Base-by-base conservation (phyloP, 2,888 invertebrate species). In the Melitaea athalia region DNA sequence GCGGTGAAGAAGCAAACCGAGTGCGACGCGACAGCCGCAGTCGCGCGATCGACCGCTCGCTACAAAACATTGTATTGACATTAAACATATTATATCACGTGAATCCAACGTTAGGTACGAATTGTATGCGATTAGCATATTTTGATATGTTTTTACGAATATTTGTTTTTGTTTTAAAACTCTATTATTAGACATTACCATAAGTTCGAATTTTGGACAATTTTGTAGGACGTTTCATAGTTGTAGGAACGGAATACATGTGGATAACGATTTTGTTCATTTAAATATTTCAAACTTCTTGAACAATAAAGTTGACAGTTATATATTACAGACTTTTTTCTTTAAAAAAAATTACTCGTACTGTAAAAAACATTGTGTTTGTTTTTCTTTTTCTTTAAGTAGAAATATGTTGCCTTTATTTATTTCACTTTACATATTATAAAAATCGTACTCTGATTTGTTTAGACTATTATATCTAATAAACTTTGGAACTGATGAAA, bases 211-310 rank as follows among this genome's bases (percentile, higher is more conserved):
- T 71, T 74, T 73, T 74, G 74, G 74, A 74, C 73, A 67, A 68
- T 73, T 66, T 72, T 69, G 74, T 74, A 73, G 72, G 73, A 74
- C 74, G 74, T 74, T 66, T 73, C 71, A 67, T 74, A 74, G 74
- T 70, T 65, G 68, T 73, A 73, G 74, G 73, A 72, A 71, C 73
- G 73, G 70, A 67, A 73, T 67, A 71, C 72, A 63, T 67, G 64
- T 63, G 68, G 62, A 71, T 67, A 72, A 59, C 71, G 68, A 64
- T 62, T 68, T 24, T 24, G n/a, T 74, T 71, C 72, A 67, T 74
- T 73, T 57, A 8, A 57, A n/a, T 57, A 63, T 72, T n/a, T 72
- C 67, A 64, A 65, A 70, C 67, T 70, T 65, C 63, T 57, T 63
- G 65, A 68, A 70, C 68, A 70, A 70, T 74, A 74, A 73, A 73